Evolutionary conservation across 2,797 vertebrate genomes (phyloP).

Genomic region (Cetoscarus ocellatus): DNA sequence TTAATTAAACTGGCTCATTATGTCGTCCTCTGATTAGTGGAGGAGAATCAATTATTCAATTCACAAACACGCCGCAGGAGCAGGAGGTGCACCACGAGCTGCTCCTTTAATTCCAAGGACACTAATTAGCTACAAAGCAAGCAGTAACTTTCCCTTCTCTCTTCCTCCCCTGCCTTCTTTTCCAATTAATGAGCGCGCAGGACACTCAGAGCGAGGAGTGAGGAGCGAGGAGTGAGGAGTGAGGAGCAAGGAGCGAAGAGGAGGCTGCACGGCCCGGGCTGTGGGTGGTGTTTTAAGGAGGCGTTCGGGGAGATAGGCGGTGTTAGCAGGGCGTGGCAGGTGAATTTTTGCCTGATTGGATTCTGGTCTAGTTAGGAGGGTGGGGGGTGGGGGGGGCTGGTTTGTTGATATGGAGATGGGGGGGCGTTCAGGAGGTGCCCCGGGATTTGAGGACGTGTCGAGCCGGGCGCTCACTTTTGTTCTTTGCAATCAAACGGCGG

Average conservation of each 20-base stretch:
- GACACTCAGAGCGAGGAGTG: constrained; percentile 71
- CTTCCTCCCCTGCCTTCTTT: constrained; percentile 62
- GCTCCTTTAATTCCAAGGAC: constrained; percentile 99
- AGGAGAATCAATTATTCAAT: constrained; percentile 99
- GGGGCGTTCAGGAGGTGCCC: constrained; percentile 91
- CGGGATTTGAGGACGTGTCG: constrained; percentile 91
- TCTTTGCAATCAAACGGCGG: constrained; percentile 98
- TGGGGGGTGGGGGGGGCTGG: constrained; percentile 79
- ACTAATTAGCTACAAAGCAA: constrained; percentile 99
- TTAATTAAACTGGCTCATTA: constrained; percentile 99
- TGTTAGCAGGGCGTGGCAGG: constrained; percentile 68
- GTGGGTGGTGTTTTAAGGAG: constrained; percentile 67
- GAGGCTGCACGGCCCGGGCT: constrained; percentile 25
- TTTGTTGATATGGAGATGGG: constrained; percentile 94
- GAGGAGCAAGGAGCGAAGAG: too few species aligned
- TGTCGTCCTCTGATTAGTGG: constrained; percentile 99
- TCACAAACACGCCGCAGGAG: constrained; percentile 88
- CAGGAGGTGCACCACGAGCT: constrained; percentile 95
- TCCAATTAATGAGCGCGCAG: constrained; percentile 90
- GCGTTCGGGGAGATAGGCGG: constrained; percentile 55
- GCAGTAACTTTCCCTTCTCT: constrained; percentile 90
- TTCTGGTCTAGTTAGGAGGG: constrained; percentile 89
- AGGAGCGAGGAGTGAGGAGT: too few species aligned
- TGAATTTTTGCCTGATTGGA: constrained; percentile 91
- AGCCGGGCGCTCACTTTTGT: constrained; percentile 93